A percentile compares a stretch with the other conserved stretches of the same genome.
Conservation (phyloP, 1,140 invertebrate species). For the Lepidostoma basale region DNA sequence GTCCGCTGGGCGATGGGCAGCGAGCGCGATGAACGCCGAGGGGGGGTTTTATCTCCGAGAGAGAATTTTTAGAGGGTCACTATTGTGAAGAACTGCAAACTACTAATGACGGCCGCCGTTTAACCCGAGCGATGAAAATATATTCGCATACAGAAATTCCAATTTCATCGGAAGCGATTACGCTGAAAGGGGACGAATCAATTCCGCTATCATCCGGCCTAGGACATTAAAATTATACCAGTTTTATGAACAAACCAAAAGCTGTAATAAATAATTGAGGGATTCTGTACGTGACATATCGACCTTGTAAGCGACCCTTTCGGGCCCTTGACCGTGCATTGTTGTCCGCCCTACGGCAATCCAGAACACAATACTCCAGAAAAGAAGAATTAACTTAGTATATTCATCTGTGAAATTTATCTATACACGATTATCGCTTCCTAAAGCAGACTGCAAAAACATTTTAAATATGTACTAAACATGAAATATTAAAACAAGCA, state of each 20-base stretch:
- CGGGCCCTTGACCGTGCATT: neutral
- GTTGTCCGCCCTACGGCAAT: neutral
- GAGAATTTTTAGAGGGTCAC: slow-evolving; percentile 2
- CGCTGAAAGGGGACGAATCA: neutral
- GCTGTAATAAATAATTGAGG: slow-evolving; percentile 10
- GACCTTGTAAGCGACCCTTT: slow-evolving; percentile 8
- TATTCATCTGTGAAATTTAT: no score
- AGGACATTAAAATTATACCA: no score
- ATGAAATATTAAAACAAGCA: no score
- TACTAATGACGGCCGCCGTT: slow-evolving; percentile 4
- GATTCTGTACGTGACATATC: slow-evolving; percentile 12
- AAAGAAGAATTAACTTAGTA: no score
- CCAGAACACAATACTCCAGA: slow-evolving; percentile 1
- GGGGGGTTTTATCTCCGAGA: neutral
- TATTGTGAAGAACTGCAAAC: slow-evolving; percentile 15
- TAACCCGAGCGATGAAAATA: neutral
- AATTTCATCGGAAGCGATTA: neutral
- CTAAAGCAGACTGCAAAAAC: no score
- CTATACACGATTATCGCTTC: no score
- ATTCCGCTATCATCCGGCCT: no score
- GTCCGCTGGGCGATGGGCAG: no score
- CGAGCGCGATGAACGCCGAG: neutral
- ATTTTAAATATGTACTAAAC: no score
- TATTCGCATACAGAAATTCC: no score
- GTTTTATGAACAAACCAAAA: neutral